Percentiles rank a stretch among this genome's conserved stretches.
Evolutionary conservation across 2,888 invertebrate species (phyloP).

Genomic region (Taphrorychus bicolor): DNA sequence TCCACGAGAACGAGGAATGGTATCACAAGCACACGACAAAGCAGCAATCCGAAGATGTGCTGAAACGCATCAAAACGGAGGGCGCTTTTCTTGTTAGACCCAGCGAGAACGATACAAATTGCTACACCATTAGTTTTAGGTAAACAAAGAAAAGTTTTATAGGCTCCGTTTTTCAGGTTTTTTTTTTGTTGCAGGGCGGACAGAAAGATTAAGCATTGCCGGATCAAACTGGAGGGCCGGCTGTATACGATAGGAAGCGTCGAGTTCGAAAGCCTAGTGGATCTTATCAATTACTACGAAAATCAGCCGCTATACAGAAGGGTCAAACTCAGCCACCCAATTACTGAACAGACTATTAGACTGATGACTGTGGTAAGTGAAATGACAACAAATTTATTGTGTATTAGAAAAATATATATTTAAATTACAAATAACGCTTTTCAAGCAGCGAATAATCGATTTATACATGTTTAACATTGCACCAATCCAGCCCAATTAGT

Average conservation of each 20-base stretch:
- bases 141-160: constrained; percentile 54
- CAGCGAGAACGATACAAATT: constrained; percentile 84
- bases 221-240: constrained; percentile 91
- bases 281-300: constrained; percentile 91
- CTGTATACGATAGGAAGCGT: constrained; percentile 89
- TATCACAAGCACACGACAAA: constrained; percentile 84
- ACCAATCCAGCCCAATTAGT: constrained; percentile 37
- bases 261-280: constrained; percentile 95
- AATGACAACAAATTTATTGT: too few relatives aligned
- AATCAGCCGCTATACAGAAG: constrained; percentile 89
- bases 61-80: constrained; percentile 83
- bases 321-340: constrained; percentile 85
- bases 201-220: constrained; percentile 95
- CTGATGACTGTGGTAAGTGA: constrained; percentile 69
- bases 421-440: not conserved
- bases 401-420: constrained; percentile 2
- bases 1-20: constrained; percentile 94
- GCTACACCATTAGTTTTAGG: constrained; percentile 95
- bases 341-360: constrained; percentile 76
- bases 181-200: constrained; percentile 75
- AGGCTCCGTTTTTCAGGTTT: too few relatives aligned
- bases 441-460: not conserved
- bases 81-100: constrained; percentile 95
- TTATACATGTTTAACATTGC: constrained; percentile 30
- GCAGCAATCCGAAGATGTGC: constrained; percentile 85